phyloP scores from a whole-genome alignment of 2,113 vertebrate genomes.

The Dunckerocampus dactyliophorus region DNA sequence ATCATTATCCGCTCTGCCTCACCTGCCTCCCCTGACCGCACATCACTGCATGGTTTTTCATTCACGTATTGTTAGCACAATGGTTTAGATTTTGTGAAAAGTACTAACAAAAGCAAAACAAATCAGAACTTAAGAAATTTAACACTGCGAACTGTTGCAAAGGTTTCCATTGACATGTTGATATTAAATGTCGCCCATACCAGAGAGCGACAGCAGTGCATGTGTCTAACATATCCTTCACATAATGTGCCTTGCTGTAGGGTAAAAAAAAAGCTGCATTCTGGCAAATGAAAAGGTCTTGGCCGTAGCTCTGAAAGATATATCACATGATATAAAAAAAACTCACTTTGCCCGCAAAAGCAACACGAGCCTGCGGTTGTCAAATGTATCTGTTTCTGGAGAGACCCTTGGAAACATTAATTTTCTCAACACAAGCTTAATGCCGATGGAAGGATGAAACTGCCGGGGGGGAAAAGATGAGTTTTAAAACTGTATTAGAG shows the following conservation, averaged over 20 bases:
- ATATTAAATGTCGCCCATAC: neutral
- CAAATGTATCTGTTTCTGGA: constrained; percentile 39
- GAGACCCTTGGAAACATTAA: constrained; percentile 32
- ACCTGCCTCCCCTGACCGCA: too few species aligned
- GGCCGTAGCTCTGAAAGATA: constrained; percentile 46
- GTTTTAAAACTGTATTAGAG: constrained; percentile 38
- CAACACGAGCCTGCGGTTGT: constrained; percentile 32
- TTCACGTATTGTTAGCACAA: too few species aligned
- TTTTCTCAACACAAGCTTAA: constrained; percentile 18
- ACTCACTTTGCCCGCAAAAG: constrained; percentile 22
- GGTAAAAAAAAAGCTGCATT: constrained; percentile 13
- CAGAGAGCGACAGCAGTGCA: constrained; percentile 18
- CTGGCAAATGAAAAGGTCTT: constrained; percentile 37
- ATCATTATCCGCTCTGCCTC: too few species aligned
- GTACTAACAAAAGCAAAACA: constrained; percentile 5
- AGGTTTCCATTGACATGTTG: neutral
- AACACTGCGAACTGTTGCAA: neutral
- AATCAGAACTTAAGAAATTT: too few species aligned
- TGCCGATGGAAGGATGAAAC: constrained; percentile 17
- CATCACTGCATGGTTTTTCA: too few species aligned
- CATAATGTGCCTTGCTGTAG: constrained; percentile 11
- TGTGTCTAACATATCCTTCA: constrained; percentile 22
- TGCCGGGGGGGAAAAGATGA: constrained; percentile 14
- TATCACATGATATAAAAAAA: constrained; percentile 46
- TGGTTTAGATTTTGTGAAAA: neutral